Conservation (phyloP, 2,888 invertebrate genomes). For the Sisyra terminalis region DNA sequence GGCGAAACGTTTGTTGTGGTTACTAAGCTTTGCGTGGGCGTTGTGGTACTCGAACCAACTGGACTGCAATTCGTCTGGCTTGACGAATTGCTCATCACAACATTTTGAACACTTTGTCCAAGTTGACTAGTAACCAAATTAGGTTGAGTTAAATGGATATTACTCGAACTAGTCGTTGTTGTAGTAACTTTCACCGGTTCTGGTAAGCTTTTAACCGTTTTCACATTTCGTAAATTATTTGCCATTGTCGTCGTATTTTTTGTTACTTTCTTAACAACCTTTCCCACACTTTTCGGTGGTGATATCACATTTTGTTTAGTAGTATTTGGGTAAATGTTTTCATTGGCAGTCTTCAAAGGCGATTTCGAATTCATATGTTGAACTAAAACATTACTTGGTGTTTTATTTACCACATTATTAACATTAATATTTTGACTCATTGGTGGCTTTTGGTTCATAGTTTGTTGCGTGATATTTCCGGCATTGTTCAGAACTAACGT, state of each 20-base stretch:
- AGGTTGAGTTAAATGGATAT: not conserved
- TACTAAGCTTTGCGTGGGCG: not conserved
- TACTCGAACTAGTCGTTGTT: not conserved
- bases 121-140: too few species aligned
- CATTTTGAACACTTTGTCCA: too few species aligned
- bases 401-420: too few species aligned
- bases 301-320: slow-evolving; percentile 16
- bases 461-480: slow-evolving; percentile 11
- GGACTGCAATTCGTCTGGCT: not conserved
- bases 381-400: slow-evolving; percentile 1
- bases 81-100: not conserved
- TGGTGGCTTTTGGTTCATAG: slow-evolving; percentile 9
- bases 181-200: slow-evolving; percentile 9
- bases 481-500: slow-evolving; percentile 21
- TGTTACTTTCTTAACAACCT: slow-evolving; percentile 21
- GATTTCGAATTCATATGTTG: slow-evolving; percentile 2
- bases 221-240: not conserved
- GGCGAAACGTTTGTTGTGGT: not conserved
- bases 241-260: slow-evolving; percentile 3
- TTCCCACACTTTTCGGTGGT: slow-evolving; percentile 21
- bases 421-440: not conserved
- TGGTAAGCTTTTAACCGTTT: slow-evolving; percentile 6
- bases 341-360: not conserved
- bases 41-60: not conserved
- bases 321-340: not conserved